Percentiles rank a stretch among this genome's conserved stretches.
Evolutionary conservation across 1,140 invertebrate species (phyloP).

Genomic region (Apocrypta bakeri): DNA sequence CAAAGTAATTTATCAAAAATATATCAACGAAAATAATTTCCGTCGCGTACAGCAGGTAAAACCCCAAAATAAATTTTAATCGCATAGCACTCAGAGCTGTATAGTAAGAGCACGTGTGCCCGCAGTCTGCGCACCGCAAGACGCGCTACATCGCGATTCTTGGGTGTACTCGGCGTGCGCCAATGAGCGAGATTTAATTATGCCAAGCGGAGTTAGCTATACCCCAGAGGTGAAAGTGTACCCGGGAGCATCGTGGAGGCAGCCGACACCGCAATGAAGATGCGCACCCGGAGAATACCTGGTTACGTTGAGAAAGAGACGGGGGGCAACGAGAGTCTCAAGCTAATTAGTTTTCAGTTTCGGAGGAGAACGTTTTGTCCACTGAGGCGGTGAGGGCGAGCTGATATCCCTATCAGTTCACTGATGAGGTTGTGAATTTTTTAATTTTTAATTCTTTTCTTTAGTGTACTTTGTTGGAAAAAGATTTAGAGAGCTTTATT

Average conservation of each 20-base stretch:
- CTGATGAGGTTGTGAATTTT: background rate
- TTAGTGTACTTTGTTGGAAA: no score
- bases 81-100: background rate
- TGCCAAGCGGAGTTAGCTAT: background rate
- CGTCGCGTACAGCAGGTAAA: no score
- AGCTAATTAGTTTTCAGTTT: slow-evolving; percentile 52
- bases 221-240: background rate
- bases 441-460: background rate
- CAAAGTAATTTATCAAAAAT: no score
- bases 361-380: slow-evolving; percentile 1
- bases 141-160: background rate
- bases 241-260: background rate
- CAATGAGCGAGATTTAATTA: slow-evolving; percentile 58
- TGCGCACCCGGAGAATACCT: background rate
- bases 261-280: no score
- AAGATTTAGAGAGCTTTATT: no score
- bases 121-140: background rate
- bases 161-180: slow-evolving; percentile 50
- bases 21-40: no score
- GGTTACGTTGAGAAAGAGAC: background rate
- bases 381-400: background rate
- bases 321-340: slow-evolving; percentile 10
- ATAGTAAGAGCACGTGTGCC: background rate
- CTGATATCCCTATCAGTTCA: background rate
- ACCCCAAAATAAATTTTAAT: slow-evolving; percentile 4